A percentile compares a stretch with the other conserved stretches of the same genome.
phyloP scores from a whole-genome alignment of 2,113 vertebrate genomes.

The Platycercus adscitus region DNA sequence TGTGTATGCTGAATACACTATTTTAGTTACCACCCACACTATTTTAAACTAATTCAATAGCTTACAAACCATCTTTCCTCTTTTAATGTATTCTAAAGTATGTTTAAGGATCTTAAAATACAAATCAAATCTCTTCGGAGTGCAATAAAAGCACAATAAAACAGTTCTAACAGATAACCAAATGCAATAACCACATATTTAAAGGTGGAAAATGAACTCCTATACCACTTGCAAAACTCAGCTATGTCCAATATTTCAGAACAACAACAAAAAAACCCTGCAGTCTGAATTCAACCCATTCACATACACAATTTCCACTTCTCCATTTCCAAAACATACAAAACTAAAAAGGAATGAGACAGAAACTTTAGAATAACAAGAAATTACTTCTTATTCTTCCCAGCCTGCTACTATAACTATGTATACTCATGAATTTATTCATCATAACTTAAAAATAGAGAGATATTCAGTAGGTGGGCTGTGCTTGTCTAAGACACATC shows the following conservation, averaged over 20 bases:
- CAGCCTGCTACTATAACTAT: not conserved
- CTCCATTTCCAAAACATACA: not conserved
- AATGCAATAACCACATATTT: not conserved
- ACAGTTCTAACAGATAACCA: not conserved
- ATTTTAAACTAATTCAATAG: conserved; percentile 25
- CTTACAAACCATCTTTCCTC: conserved; percentile 7
- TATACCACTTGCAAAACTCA: not conserved
- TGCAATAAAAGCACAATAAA: conserved; percentile 24
- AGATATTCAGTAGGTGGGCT: not conserved
- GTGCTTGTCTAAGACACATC: not conserved
- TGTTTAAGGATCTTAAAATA: conserved; percentile 18
- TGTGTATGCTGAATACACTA: not conserved
- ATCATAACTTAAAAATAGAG: not conserved
- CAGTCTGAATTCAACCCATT: not conserved
- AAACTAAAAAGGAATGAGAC: not conserved
- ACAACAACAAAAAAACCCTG: not conserved
- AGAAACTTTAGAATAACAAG: not conserved
- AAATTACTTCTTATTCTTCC: not conserved
- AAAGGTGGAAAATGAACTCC: not conserved
- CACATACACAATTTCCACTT: not conserved
- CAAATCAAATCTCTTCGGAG: conserved; percentile 8
- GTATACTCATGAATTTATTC: not conserved
- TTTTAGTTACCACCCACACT: conserved; percentile 10
- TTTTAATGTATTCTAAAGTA: conserved; percentile 11
- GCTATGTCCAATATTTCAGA: not conserved